A percentile compares a stretch with the other conserved stretches of the same genome.
These are phyloP conservation scores for Amniataba percoides DNA, from an alignment of 2,797 vertebrate species.

Conservation along the genomic window DNA sequence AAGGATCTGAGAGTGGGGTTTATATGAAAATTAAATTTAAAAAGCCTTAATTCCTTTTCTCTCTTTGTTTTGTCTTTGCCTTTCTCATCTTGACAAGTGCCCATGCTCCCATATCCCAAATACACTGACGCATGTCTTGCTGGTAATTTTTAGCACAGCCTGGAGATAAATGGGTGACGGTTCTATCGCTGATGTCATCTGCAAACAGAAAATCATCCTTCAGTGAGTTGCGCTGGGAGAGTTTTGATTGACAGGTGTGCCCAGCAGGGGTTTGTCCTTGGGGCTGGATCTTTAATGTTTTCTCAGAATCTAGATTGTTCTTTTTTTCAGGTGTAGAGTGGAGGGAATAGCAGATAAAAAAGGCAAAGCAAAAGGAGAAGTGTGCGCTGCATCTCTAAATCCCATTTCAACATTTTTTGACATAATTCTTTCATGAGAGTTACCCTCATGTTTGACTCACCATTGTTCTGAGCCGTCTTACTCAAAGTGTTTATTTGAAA, in stretches of 20 bases:
- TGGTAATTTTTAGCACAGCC: constrained; percentile 72
- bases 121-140: constrained; percentile 64
- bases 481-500: constrained; percentile 56
- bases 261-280: constrained; percentile 74
- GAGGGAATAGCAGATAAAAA: constrained; percentile 49
- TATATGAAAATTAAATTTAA: constrained; percentile 49
- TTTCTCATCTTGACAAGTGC: constrained; percentile 64
- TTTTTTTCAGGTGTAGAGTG: constrained; percentile 50
- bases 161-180: constrained; percentile 73
- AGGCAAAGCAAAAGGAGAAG: constrained; percentile 17
- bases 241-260: constrained; percentile 73
- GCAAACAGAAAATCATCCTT: constrained; percentile 66
- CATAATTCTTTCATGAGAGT: constrained; percentile 48
- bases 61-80: constrained; percentile 43
- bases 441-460: constrained; percentile 39
- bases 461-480: constrained; percentile 33
- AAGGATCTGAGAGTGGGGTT: constrained; percentile 2
- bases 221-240: constrained; percentile 48
- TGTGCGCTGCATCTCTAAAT: constrained; percentile 64
- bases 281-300: constrained; percentile 75
- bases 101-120: constrained; percentile 66
- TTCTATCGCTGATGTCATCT: constrained; percentile 73
- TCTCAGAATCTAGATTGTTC: constrained; percentile 69
- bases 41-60: constrained; percentile 20
- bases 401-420: constrained; percentile 56